Percentiles rank a stretch among this genome's conserved stretches.
These are phyloP conservation scores for Geotrupes spiniger DNA, from an alignment of 2,888 invertebrate genomes.

Conservation along the genomic window DNA sequence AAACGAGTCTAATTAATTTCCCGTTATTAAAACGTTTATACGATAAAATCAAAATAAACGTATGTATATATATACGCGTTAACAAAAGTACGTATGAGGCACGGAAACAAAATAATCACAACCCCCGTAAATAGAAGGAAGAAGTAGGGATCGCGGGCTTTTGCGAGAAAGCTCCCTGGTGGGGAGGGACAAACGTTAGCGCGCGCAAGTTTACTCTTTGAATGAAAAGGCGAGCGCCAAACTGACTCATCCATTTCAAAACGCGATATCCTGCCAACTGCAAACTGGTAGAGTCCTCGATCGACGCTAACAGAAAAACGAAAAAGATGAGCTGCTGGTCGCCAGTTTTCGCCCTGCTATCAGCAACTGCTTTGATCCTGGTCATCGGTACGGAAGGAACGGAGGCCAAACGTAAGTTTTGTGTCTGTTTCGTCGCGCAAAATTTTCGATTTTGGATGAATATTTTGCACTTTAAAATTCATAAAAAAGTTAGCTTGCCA, in stretches of 20 bases:
- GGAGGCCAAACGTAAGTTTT: slow-evolving; percentile 39
- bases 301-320: slow-evolving; percentile 11
- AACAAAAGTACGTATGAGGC: too few relatives aligned
- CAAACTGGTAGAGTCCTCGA: slow-evolving; percentile 2
- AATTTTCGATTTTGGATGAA: too few relatives aligned
- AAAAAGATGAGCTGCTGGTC: slow-evolving; percentile 30
- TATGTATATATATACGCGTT: too few relatives aligned
- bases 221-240: slow-evolving; percentile 40
- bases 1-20: too few relatives aligned
- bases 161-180: slow-evolving; percentile 7
- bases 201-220: slow-evolving; percentile 37
- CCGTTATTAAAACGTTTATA: too few relatives aligned
- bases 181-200: slow-evolving; percentile 16
- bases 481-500: too few relatives aligned
- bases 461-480: too few relatives aligned
- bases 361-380: slow-evolving; percentile 30
- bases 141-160: slow-evolving; percentile 13
- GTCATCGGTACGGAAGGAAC: slow-evolving; percentile 29
- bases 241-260: slow-evolving; percentile 33
- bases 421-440: not conserved
- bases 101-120: not conserved
- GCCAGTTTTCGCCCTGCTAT: slow-evolving; percentile 25
- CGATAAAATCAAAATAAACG: too few relatives aligned
- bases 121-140: slow-evolving; percentile 7
- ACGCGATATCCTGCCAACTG: slow-evolving; percentile 14